phyloP scores from a whole-genome alignment of 1,140 invertebrate species.

The Metopolophium dirhodum region DNA sequence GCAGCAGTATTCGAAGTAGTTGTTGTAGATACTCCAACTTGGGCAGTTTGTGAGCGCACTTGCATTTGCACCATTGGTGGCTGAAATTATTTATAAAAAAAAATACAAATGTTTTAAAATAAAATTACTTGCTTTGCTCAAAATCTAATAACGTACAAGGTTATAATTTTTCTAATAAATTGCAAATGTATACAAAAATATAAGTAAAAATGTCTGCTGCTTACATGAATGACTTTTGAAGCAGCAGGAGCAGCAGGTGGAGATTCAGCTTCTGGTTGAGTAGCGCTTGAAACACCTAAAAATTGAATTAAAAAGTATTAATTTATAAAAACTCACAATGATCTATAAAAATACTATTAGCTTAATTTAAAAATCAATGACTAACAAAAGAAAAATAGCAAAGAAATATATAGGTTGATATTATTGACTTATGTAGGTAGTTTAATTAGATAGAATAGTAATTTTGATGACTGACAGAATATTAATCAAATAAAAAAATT shows the following conservation, averaged over 20 bases:
- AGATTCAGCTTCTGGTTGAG: constrained; percentile 41
- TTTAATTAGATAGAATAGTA: neutral
- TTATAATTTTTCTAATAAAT: neutral
- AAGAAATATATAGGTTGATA: neutral
- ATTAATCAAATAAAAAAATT: neutral
- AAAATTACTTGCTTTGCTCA: neutral
- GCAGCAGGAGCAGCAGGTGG: constrained; percentile 51
- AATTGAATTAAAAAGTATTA: constrained; percentile 11
- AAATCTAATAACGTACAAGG: neutral
- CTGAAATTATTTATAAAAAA: constrained; percentile 27
- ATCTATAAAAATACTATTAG: neutral
- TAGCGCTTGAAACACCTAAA: constrained; percentile 50
- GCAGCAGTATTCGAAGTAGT: constrained; percentile 59
- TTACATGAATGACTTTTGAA: constrained; percentile 50
- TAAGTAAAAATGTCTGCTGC: neutral
- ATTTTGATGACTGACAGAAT: neutral
- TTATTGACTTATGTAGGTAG: neutral
- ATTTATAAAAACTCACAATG: neutral
- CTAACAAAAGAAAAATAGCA: neutral
- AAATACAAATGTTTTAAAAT: neutral
- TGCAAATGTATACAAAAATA: neutral
- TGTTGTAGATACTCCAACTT: constrained; percentile 58
- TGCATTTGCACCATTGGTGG: constrained; percentile 44
- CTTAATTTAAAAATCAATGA: neutral
- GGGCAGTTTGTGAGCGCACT: constrained; percentile 48